These are phyloP conservation scores for Hippocampus guttulatus DNA, from an alignment of 2,113 vertebrate species.

Conservation along the genomic window DNA sequence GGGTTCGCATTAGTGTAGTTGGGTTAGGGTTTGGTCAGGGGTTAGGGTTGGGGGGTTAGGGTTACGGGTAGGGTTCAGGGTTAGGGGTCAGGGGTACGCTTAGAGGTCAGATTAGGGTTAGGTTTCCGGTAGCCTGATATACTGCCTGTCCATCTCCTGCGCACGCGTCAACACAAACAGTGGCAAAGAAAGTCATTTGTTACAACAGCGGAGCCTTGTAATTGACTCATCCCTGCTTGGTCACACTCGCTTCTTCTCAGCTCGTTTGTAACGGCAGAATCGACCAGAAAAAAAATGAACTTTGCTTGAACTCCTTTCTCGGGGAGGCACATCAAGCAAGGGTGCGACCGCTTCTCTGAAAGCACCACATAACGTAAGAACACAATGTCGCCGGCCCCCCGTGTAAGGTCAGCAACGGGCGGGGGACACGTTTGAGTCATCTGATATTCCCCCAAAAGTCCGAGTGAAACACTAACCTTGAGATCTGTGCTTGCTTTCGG, in stretches of 20 bases:
- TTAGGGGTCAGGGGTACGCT: too few relatives aligned
- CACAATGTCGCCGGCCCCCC: constrained; percentile 15
- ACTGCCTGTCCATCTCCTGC: neutral
- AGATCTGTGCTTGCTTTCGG: neutral
- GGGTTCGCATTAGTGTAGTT: too few relatives aligned
- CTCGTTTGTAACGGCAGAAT: constrained; percentile 53
- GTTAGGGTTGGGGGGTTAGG: too few relatives aligned
- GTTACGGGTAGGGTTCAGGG: too few relatives aligned
- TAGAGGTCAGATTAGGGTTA: too few relatives aligned
- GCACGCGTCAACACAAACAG: constrained; percentile 26
- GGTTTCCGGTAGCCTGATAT: too few relatives aligned
- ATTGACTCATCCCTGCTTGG: constrained; percentile 64
- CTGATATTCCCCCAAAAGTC: constrained; percentile 35
- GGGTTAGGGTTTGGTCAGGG: too few relatives aligned
- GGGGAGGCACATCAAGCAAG: constrained; percentile 27
- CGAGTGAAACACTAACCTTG: neutral
- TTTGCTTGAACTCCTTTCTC: constrained; percentile 56
- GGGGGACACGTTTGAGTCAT: constrained; percentile 33
- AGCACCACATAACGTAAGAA: constrained; percentile 7
- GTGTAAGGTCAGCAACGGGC: constrained; percentile 10
- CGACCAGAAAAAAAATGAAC: constrained; percentile 61
- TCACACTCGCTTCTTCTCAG: constrained; percentile 52
- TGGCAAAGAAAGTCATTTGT: constrained; percentile 53
- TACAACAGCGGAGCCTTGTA: constrained; percentile 61
- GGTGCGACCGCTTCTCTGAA: constrained; percentile 45